phyloP scores from a whole-genome alignment of 2,113 vertebrate species.

The Alexandromys fortis region DNA sequence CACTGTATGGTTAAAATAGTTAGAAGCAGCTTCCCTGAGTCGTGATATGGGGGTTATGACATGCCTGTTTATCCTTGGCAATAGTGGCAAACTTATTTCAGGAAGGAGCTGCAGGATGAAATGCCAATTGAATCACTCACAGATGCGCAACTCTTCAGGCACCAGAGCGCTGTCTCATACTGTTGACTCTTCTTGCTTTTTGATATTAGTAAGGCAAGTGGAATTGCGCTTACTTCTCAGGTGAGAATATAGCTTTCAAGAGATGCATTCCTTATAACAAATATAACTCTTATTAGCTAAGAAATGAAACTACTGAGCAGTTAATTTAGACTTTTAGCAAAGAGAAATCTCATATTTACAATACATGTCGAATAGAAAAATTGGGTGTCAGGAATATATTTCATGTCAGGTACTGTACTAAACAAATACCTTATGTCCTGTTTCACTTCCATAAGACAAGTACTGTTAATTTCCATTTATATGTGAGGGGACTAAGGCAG shows the following conservation, averaged over 20 bases:
- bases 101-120: neutral
- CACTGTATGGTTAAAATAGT: conserved; percentile 60
- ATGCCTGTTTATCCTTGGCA: neutral
- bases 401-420: neutral
- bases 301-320: neutral
- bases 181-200: neutral
- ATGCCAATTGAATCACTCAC: neutral
- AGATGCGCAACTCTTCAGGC: neutral
- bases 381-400: neutral
- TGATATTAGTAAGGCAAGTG: neutral
- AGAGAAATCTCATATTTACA: conserved; percentile 4
- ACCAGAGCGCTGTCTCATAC: neutral
- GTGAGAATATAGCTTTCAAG: neutral
- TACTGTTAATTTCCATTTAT: neutral
- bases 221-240: neutral
- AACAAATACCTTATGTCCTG: neutral
- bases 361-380: neutral
- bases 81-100: conserved; percentile 16
- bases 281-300: neutral
- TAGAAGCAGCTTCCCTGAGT: conserved; percentile 20
- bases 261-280: neutral
- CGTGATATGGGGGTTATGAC: neutral
- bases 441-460: neutral
- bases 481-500: conserved; percentile 6
- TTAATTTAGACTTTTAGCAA: neutral